A percentile compares a stretch with the other conserved stretches of the same genome.
phyloP scores from a whole-genome alignment of 2,888 invertebrate species.

The Argynnis bischoffii region DNA sequence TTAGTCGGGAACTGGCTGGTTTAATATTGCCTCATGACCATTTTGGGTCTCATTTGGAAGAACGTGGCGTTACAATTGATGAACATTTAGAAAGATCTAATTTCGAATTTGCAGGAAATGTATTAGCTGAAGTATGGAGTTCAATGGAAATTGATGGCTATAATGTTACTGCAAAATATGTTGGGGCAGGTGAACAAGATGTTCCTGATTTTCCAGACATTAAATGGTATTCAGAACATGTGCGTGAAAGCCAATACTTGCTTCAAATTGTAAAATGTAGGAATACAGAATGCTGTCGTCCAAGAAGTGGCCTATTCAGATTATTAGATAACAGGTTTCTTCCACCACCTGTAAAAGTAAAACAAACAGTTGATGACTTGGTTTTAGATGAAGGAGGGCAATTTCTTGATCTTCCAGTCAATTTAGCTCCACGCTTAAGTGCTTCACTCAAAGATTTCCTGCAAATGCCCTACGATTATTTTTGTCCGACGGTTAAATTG shows the following conservation, averaged over 20 bases:
- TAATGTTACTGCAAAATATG: too few relatives aligned
- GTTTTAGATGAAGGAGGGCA: constrained; percentile 38
- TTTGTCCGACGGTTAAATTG: constrained; percentile 42
- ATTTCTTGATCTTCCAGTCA: constrained; percentile 43
- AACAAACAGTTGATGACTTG: constrained; percentile 40
- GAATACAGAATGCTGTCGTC: too few relatives aligned
- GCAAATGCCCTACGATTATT: constrained; percentile 38
- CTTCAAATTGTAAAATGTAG: too few relatives aligned
- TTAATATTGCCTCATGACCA: constrained; percentile 43
- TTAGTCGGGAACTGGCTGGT: constrained; percentile 42
- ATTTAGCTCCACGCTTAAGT: constrained; percentile 43
- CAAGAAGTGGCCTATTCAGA: too few relatives aligned
- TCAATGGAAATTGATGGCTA: constrained; percentile 30
- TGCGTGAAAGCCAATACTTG: too few relatives aligned
- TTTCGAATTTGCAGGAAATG: constrained; percentile 41
- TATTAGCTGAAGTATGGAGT: constrained; percentile 43
- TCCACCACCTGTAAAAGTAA: constrained; percentile 38
- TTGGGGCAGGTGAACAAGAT: too few relatives aligned
- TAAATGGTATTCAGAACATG: too few relatives aligned
- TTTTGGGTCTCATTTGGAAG: constrained; percentile 45
- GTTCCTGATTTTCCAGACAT: too few relatives aligned
- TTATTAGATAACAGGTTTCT: constrained; percentile 23
- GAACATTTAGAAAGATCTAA: constrained; percentile 43
- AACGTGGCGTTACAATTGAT: constrained; percentile 42
- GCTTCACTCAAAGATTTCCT: constrained; percentile 40